These are phyloP conservation scores for Gryllus longicercus DNA, from an alignment of 2,888 invertebrate species.

Conservation along the genomic window DNA sequence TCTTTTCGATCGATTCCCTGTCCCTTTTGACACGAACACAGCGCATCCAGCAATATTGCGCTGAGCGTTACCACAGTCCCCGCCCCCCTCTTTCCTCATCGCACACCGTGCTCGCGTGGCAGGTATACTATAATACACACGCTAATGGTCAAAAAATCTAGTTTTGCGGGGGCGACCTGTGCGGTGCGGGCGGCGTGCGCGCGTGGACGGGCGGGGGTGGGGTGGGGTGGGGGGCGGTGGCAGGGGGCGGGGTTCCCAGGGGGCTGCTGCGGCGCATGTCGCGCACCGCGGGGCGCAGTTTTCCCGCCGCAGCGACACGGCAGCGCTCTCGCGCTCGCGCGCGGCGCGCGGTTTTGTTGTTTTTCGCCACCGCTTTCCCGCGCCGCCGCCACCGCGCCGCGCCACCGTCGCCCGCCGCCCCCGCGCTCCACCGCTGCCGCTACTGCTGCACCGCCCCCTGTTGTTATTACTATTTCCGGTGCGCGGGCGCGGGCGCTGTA, in stretches of 20 bases:
- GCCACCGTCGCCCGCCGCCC: background rate
- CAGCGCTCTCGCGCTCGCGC: background rate
- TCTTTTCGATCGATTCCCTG: too few species aligned
- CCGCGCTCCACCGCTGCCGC: background rate
- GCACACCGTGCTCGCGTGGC: too few species aligned
- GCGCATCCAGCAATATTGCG: too few species aligned
- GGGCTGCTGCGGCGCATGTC: background rate
- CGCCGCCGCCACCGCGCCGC: background rate
- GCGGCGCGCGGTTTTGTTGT: background rate
- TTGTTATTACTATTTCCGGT: constrained; percentile 8
- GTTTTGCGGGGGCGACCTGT: background rate
- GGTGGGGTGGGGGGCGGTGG: background rate
- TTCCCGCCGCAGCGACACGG: background rate
- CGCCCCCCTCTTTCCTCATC: too few species aligned
- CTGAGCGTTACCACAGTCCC: too few species aligned
- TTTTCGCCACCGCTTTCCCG: background rate
- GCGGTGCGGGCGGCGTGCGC: background rate
- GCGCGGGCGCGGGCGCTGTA: background rate
- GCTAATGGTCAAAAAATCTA: constrained; percentile 17
- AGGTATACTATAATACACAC: background rate
- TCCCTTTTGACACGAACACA: too few species aligned
- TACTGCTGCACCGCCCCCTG: background rate
- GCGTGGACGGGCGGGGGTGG: background rate
- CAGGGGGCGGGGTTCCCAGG: background rate
- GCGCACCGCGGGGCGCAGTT: constrained; percentile 8